These are phyloP conservation scores for Chesias legatella DNA, from an alignment of 2,888 invertebrate species.

Conservation along the genomic window DNA sequence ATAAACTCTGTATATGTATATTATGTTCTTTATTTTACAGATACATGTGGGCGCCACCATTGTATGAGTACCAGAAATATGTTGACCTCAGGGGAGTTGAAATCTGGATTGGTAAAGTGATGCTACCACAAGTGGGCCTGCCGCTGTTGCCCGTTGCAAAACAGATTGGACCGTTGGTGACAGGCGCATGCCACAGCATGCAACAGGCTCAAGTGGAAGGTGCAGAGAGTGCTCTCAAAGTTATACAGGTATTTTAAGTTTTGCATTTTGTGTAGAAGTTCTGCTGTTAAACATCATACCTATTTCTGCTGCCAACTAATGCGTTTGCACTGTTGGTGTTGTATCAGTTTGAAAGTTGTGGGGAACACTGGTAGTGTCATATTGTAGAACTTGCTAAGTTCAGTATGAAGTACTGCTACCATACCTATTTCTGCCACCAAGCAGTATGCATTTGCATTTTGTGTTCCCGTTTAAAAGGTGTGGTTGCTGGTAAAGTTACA, in stretches of 20 bases:
- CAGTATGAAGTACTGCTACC: too few species aligned
- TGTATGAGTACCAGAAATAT: slow-evolving; percentile 57
- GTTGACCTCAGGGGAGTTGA: slow-evolving; percentile 42
- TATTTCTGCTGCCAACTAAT: too few species aligned
- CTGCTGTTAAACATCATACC: too few species aligned
- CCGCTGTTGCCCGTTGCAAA: slow-evolving; percentile 47
- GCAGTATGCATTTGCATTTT: too few species aligned
- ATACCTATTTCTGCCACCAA: too few species aligned
- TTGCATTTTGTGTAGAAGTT: not conserved
- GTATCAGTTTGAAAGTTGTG: not conserved
- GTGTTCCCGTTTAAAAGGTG: too few species aligned
- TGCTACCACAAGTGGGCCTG: slow-evolving; percentile 55
- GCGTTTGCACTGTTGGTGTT: not conserved
- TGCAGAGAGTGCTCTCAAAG: slow-evolving; percentile 53
- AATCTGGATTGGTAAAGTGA: slow-evolving; percentile 54
- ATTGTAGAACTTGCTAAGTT: not conserved
- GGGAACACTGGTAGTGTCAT: too few species aligned
- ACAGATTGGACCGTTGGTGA: slow-evolving; percentile 51
- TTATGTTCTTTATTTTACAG: slow-evolving; percentile 35
- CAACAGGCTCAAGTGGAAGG: slow-evolving; percentile 60
- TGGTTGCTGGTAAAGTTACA: too few species aligned
- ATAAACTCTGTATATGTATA: not conserved
- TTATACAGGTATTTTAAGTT: slow-evolving; percentile 49
- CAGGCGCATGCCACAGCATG: slow-evolving; percentile 46
- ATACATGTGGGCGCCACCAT: slow-evolving; percentile 59